phyloP scores from a whole-genome alignment of 1,140 invertebrate genomes.

The Rhopalosiphum maidis region DNA sequence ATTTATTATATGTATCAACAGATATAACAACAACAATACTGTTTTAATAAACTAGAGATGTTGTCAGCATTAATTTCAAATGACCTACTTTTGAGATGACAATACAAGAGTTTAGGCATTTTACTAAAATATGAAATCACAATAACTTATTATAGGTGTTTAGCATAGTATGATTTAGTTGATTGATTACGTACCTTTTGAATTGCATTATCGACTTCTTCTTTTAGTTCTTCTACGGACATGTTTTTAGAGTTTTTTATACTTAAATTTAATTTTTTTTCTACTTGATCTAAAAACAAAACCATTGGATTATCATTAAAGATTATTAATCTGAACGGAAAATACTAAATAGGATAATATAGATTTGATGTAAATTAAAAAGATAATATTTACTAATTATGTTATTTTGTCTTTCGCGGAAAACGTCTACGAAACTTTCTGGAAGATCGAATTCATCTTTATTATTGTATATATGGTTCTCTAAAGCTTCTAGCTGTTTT shows the following conservation, averaged over 20 bases:
- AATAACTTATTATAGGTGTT: not conserved
- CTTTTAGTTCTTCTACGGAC: constrained; percentile 78
- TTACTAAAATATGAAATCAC: not conserved
- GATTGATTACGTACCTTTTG: constrained; percentile 67
- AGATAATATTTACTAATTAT: constrained; percentile 70
- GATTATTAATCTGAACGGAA: not conserved
- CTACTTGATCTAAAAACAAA: constrained; percentile 70
- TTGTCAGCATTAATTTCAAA: not conserved
- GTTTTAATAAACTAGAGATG: not conserved
- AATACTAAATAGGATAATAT: not conserved
- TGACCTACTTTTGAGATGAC: not conserved
- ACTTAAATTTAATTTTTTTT: constrained; percentile 77
- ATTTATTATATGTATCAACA: too few relatives aligned
- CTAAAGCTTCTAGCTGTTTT: constrained; percentile 90
- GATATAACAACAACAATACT: not conserved
- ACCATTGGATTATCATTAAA: not conserved
- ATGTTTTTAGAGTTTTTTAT: constrained; percentile 77
- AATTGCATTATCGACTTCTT: constrained; percentile 79
- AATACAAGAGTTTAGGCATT: not conserved
- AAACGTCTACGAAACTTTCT: constrained; percentile 75
- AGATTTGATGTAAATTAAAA: not conserved
- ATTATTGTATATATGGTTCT: constrained; percentile 88
- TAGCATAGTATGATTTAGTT: not conserved
- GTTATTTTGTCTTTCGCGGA: constrained; percentile 80
- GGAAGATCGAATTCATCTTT: constrained; percentile 78